phyloP scores from a whole-genome alignment of 2,797 vertebrate species.

The Crossoptilon crossoptilon region DNA sequence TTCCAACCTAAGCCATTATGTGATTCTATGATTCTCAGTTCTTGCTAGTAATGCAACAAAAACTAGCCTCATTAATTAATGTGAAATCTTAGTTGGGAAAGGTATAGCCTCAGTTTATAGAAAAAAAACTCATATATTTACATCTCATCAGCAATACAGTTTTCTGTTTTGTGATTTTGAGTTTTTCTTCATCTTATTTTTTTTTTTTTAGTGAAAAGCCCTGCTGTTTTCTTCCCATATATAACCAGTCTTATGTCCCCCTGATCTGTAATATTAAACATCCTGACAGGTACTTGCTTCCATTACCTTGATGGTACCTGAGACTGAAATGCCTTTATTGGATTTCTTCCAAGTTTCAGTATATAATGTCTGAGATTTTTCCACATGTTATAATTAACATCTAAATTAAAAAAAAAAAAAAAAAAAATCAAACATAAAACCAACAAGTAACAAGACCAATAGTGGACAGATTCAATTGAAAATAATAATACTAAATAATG shows the following conservation, averaged over 20 bases:
- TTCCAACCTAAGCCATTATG: too few species aligned
- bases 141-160: conserved; percentile 61
- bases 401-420: conserved; percentile 46
- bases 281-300: conserved; percentile 66
- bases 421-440: too few species aligned
- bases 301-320: conserved; percentile 64
- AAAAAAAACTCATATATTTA: conserved; percentile 65
- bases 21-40: neutral
- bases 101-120: conserved; percentile 67
- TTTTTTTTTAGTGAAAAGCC: conserved; percentile 64
- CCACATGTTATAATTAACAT: conserved; percentile 63
- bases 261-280: conserved; percentile 65
- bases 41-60: conserved; percentile 49
- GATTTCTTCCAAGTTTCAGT: conserved; percentile 24
- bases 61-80: conserved; percentile 61
- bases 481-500: neutral
- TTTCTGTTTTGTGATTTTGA: conserved; percentile 73
- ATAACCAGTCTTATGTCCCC: conserved; percentile 65
- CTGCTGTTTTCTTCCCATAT: conserved; percentile 66
- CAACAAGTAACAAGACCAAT: conserved; percentile 3
- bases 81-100: conserved; percentile 62
- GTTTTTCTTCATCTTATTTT: conserved; percentile 56
- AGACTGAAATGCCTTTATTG: conserved; percentile 59
- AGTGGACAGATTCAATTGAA: neutral
- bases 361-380: conserved; percentile 62